phyloP scores from a whole-genome alignment of 2,888 invertebrate species.

The Nephrotoma guestfalica region DNA sequence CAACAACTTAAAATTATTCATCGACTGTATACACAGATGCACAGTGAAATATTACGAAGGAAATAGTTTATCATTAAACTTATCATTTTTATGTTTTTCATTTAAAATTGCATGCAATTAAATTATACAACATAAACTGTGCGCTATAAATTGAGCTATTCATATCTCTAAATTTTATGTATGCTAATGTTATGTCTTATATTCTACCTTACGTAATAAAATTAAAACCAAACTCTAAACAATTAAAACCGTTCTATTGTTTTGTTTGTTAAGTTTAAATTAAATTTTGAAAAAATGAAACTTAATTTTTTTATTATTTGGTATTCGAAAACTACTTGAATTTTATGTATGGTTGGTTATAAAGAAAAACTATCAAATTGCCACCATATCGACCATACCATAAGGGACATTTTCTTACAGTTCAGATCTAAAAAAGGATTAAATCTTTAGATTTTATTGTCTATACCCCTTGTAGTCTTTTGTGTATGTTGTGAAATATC shows the following conservation, averaged over 20 bases:
- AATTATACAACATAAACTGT: neutral
- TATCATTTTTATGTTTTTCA: neutral
- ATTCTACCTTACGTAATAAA: neutral
- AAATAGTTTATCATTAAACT: neutral
- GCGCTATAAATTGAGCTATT: neutral
- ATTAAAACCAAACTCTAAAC: neutral
- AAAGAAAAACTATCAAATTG: neutral
- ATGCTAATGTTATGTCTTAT: neutral
- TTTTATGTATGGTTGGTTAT: neutral
- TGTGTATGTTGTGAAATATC: neutral
- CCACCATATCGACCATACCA: neutral
- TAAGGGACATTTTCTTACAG: neutral
- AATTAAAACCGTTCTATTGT: neutral
- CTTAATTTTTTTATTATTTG: neutral
- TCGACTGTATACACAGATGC: neutral
- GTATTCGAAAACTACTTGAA: neutral
- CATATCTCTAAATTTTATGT: neutral
- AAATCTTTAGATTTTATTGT: neutral
- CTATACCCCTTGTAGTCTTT: neutral
- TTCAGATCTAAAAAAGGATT: neutral
- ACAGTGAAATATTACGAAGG: neutral
- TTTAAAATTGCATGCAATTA: neutral
- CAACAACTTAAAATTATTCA: neutral
- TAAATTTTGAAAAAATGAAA: neutral
- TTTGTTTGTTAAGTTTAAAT: neutral